Evolutionary conservation across 2,888 invertebrate species (phyloP).

Genomic region (Drosophila ustulata): DNA sequence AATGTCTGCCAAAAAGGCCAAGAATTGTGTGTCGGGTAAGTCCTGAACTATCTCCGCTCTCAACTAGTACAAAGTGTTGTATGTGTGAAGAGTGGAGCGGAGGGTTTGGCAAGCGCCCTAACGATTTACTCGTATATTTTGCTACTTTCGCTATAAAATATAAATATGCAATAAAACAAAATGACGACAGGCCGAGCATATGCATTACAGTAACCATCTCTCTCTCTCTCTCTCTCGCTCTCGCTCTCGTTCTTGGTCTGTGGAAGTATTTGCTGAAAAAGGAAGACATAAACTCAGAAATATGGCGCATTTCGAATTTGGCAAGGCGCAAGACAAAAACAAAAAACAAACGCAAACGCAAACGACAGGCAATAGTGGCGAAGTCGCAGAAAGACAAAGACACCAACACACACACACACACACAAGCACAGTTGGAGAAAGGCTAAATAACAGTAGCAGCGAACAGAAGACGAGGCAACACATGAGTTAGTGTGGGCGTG

Average conservation of each 20-base stretch:
- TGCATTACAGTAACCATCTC: conserved; percentile 64
- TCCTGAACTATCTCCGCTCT: conserved; percentile 9
- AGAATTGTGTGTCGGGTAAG: conserved; percentile 37
- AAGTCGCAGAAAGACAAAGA: not conserved
- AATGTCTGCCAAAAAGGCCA: conserved; percentile 66
- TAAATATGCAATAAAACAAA: conserved; percentile 82
- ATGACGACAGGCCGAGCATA: conserved; percentile 78
- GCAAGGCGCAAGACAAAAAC: conserved; percentile 49
- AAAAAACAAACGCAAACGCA: conserved; percentile 18
- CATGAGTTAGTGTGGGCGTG: conserved; percentile 64
- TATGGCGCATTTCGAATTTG: conserved; percentile 82
- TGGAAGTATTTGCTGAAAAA: conserved; percentile 74
- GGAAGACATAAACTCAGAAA: conserved; percentile 80
- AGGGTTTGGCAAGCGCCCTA: conserved; percentile 49
- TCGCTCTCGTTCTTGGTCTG: not conserved
- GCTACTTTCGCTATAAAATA: conserved; percentile 81
- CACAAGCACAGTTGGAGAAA: conserved; percentile 63
- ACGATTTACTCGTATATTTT: conserved; percentile 79
- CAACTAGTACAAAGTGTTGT: not conserved
- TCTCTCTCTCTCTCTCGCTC: not conserved
- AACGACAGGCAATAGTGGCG: not conserved
- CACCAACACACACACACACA: conserved; percentile 48
- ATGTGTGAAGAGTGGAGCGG: not conserved
- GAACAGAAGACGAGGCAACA: conserved; percentile 29
- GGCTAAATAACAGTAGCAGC: conserved; percentile 66